Conservation (phyloP, 2,888 invertebrate species). For the Achlya flavicornis region DNA sequence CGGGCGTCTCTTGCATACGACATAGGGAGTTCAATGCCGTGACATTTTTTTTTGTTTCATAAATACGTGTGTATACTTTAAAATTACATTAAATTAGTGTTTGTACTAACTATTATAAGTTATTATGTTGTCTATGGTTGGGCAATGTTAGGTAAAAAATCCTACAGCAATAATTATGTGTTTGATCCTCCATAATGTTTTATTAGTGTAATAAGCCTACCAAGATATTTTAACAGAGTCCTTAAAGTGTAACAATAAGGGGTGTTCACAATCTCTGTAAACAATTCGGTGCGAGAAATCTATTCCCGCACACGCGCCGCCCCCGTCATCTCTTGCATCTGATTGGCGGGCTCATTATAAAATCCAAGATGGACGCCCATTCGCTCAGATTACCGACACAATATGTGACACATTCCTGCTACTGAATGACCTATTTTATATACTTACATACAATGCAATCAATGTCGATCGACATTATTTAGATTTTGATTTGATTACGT, state of each 20-base stretch:
- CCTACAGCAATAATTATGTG: too few relatives aligned
- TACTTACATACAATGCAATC: constrained; percentile 1
- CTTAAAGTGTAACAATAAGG: too few relatives aligned
- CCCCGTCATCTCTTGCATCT: constrained; percentile 40
- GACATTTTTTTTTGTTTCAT: constrained; percentile 24
- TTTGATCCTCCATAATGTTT: too few relatives aligned
- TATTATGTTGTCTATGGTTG: too few relatives aligned
- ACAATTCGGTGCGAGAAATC: constrained; percentile 26
- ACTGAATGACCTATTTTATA: constrained; percentile 58
- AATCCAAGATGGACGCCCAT: constrained; percentile 72
- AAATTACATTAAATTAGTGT: background rate
- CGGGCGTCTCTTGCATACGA: constrained; percentile 22
- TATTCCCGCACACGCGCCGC: constrained; percentile 57
- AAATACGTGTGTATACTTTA: constrained; percentile 14
- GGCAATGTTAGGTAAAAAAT: too few relatives aligned
- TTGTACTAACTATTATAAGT: too few relatives aligned
- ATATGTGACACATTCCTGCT: constrained; percentile 40
- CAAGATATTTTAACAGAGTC: too few relatives aligned
- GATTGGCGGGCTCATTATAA: constrained; percentile 64
- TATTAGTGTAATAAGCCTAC: too few relatives aligned
- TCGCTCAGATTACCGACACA: constrained; percentile 57
- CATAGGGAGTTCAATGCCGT: constrained; percentile 36
- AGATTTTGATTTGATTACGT: background rate
- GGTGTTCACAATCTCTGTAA: constrained; percentile 16
- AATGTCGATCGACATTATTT: background rate